These are phyloP conservation scores for Todiramphus saurophagus DNA, from an alignment of 2,113 vertebrate genomes.

Conservation along the genomic window DNA sequence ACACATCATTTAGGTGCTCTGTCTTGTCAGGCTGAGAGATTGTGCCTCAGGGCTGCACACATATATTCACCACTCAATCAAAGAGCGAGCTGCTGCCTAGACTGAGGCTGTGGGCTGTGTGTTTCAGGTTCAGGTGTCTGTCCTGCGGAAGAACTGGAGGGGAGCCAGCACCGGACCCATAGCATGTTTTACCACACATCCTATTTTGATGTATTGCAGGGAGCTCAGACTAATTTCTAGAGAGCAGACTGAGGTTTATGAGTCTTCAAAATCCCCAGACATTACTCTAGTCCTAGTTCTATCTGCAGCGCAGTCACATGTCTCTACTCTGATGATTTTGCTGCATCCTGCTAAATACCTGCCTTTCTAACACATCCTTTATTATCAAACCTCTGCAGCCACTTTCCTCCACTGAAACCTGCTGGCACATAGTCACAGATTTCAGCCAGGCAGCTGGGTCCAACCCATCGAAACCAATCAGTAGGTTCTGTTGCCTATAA, in stretches of 20 bases:
- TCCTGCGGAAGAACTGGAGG: neutral
- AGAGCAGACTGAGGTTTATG: neutral
- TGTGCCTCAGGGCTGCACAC: neutral
- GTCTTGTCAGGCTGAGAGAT: neutral
- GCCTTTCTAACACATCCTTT: neutral
- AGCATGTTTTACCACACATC: neutral
- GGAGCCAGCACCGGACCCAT: fast-evolving
- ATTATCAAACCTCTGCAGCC: neutral
- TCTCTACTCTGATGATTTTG: neutral
- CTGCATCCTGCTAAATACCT: neutral
- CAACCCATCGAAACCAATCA: neutral
- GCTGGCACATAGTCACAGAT: fast-evolving
- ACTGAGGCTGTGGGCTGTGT: fast-evolving
- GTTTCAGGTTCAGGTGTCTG: neutral
- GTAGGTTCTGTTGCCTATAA: neutral
- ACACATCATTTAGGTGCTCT: neutral
- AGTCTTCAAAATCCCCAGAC: neutral
- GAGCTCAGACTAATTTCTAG: neutral
- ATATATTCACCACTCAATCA: neutral
- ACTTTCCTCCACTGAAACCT: neutral
- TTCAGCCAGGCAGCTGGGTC: neutral
- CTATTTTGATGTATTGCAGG: neutral
- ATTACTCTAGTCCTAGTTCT: neutral
- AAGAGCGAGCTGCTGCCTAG: neutral
- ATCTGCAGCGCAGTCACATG: neutral